A percentile compares a stretch with the other conserved stretches of the same genome.
These are phyloP conservation scores for Macrosteles quadrilineatus DNA, from an alignment of 1,140 invertebrate genomes.

Conservation along the genomic window DNA sequence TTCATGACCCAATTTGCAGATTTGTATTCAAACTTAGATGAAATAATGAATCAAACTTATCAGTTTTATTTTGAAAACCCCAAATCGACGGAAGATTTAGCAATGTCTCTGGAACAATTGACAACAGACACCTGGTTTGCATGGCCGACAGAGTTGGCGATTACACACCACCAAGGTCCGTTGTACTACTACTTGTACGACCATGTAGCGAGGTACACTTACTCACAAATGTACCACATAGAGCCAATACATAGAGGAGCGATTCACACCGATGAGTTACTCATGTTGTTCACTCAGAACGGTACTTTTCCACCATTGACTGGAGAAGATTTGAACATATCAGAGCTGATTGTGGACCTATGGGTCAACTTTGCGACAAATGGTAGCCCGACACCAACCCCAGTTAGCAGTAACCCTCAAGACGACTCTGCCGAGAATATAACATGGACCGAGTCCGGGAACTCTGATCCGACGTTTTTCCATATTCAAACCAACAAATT, in stretches of 20 bases:
- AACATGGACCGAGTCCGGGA: background rate
- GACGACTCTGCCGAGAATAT: background rate
- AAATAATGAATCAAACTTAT: background rate
- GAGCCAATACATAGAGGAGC: background rate
- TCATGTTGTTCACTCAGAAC: background rate
- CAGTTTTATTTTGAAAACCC: slow-evolving; percentile 4
- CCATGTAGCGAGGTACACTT: background rate
- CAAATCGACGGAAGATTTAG: background rate
- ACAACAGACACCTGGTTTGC: slow-evolving; percentile 8
- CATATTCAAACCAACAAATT: slow-evolving; percentile 10
- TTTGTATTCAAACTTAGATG: slow-evolving; percentile 4
- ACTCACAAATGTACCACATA: background rate
- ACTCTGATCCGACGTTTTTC: background rate
- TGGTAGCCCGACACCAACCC: background rate
- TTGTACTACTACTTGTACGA: slow-evolving; percentile 10
- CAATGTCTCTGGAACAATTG: background rate
- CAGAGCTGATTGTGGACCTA: background rate
- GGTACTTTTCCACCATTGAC: background rate
- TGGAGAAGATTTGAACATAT: background rate
- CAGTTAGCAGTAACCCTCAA: background rate
- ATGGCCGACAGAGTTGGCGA: background rate
- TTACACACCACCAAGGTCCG: background rate
- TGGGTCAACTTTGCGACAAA: slow-evolving; percentile 3
- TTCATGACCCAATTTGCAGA: background rate
- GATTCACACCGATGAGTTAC: slow-evolving; percentile 5